Conservation (phyloP, 1,140 invertebrate species). For the Chrysomallon squamiferum region DNA sequence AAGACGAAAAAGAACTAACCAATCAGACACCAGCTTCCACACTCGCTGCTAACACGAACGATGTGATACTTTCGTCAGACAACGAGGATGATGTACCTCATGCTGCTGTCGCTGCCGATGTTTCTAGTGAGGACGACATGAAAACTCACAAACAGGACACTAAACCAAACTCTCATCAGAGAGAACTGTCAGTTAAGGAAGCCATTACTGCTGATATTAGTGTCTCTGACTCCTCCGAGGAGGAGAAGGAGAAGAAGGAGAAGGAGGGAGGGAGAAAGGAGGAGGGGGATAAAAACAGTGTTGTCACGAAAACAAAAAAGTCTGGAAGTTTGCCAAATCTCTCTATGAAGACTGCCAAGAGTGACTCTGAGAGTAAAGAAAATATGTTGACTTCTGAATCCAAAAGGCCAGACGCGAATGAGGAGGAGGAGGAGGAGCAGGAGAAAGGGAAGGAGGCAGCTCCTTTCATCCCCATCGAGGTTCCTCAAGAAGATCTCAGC, state of each 20-base stretch:
- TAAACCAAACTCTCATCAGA: not conserved
- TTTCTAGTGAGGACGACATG: slow-evolving; percentile 52
- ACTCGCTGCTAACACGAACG: not conserved
- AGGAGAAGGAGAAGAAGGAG: not conserved
- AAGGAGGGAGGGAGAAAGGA: not conserved
- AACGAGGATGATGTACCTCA: slow-evolving; percentile 6
- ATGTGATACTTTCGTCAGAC: not conserved
- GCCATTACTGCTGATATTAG: not conserved
- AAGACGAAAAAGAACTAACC: slow-evolving; percentile 66
- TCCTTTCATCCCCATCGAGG: slow-evolving; percentile 14
- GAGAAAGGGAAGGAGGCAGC: slow-evolving; percentile 22
- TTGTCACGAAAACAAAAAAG: not conserved
- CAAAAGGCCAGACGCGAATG: slow-evolving; percentile 3
- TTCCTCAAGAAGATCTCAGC: slow-evolving; percentile 27
- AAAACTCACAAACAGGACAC: not conserved
- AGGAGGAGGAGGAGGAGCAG: slow-evolving; percentile 14
- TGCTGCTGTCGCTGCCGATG: slow-evolving; percentile 24
- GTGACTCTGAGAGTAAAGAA: not conserved
- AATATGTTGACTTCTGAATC: not conserved
- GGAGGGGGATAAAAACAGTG: not conserved
- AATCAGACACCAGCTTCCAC: not conserved
- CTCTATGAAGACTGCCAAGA: not conserved
- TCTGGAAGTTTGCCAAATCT: not conserved
- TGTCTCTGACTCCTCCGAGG: not conserved
- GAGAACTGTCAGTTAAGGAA: not conserved